Evolutionary conservation across 2,797 vertebrate species (phyloP).

Genomic region (Peromyscus attwateri): DNA sequence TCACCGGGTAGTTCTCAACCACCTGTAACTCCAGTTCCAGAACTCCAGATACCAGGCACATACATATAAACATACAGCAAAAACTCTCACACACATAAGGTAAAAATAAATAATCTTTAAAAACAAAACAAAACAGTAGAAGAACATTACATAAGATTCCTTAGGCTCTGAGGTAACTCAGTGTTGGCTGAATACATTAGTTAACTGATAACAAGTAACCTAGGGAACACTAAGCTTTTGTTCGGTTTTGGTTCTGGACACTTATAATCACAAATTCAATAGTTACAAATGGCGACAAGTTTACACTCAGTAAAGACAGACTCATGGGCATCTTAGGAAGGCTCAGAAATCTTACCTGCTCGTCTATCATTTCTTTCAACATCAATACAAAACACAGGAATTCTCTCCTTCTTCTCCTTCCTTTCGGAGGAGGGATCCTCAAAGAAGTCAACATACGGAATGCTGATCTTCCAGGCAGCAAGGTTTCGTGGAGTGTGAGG

Average conservation of each 20-base stretch:
- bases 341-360: slow-evolving; percentile 88
- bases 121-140: neutral
- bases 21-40: neutral
- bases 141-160: slow-evolving; percentile 11
- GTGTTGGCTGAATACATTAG: neutral
- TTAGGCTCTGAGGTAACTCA: neutral
- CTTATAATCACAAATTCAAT: neutral
- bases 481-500: slow-evolving; percentile 94
- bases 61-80: neutral
- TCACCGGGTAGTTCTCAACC: neutral
- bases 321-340: neutral
- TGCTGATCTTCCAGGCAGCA: slow-evolving; percentile 93
- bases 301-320: slow-evolving; percentile 32
- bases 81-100: neutral
- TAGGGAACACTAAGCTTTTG: slow-evolving; percentile 14
- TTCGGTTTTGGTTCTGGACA: slow-evolving; percentile 27
- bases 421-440: slow-evolving; percentile 91
- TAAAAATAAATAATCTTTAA: neutral
- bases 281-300: slow-evolving; percentile 33
- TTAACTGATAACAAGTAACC: neutral
- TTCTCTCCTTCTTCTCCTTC: slow-evolving; percentile 92
- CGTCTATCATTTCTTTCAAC: slow-evolving; percentile 95
- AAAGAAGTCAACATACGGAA: slow-evolving; percentile 94
- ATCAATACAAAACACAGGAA: slow-evolving; percentile 97
- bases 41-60: neutral